Evolutionary conservation across 2,797 vertebrate species (phyloP).

Genomic region (Oreochromis grahami): DNA sequence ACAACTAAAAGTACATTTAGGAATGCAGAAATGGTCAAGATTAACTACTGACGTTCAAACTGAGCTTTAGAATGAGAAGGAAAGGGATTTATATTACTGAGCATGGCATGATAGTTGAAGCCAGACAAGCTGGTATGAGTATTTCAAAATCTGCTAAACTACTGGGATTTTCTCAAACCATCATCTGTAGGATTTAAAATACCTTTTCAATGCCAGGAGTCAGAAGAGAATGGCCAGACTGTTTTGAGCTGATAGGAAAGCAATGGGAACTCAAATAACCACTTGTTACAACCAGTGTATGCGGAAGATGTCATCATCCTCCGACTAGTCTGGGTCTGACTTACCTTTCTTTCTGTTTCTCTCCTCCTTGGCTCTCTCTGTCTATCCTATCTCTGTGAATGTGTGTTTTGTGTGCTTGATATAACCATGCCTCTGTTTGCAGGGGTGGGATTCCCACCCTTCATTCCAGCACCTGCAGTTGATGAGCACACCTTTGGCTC

Average conservation of each 20-base stretch:
- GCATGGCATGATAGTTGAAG: background rate
- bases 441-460: background rate
- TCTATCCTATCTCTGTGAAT: background rate
- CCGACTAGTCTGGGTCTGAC: background rate
- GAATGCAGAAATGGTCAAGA: background rate
- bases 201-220: background rate
- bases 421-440: background rate
- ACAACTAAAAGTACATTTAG: background rate
- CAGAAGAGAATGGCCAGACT: background rate
- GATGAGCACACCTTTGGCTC: background rate
- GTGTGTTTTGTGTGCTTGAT: background rate
- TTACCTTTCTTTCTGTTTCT: background rate
- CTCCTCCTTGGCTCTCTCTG: accelerated
- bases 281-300: background rate
- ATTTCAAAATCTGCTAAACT: background rate
- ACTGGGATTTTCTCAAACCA: background rate
- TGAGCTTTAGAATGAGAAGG: background rate
- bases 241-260: accelerated
- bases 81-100: background rate
- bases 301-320: background rate
- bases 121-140: background rate
- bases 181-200: background rate
- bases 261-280: background rate
- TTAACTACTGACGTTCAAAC: background rate
- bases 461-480: background rate